Evolutionary conservation across 2,797 vertebrate genomes (phyloP), one percentile per base, ranked within the genome.

Genomic region (Champsocephalus gunnari): DNA sequence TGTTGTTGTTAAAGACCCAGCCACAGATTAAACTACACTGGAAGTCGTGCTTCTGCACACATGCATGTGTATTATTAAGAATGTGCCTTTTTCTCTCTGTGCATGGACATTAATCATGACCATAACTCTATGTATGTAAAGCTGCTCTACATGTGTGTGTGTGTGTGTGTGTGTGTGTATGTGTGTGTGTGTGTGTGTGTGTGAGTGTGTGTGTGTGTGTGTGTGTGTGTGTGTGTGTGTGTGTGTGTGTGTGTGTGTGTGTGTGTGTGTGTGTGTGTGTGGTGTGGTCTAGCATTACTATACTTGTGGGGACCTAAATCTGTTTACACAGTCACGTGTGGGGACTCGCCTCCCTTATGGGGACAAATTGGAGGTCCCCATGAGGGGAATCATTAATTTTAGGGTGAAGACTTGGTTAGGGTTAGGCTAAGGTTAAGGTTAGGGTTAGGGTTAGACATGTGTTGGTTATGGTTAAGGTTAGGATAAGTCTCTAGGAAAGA

Each of bases 61-160:
- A 28, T 28, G 5, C 28, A 6, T 41, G 44, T 19, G 32, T 41
- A 66, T 72, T 41, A 75, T 71, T 54, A 14, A 45, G 56, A 6
- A 0, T 53, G 41, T 65, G 53, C 44, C 65, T 76, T 78, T 32
- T 64, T 66, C 77, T 67, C 48, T 51, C 41, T 48, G 51, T 76
- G 28, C 61, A 6, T 21, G 56, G 38, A 50, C 81, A 86, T 80
- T 63, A 81, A 85, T 86, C 58, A 81, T 83, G 63, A 68, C 67
- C 65, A 58, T 19, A 48, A 34, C 61, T 21, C 57, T 71, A 54
- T 73, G 77, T 79, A 65, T 72, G 60, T 67, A 77, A 28, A 49
- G 61, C 59, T 60, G 74, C 12, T 73, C 54, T 77, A 58, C 62
- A 63, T 75, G 81, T 55, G n/a, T 47, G 45, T 59, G 24, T 28